Evolutionary conservation across 2,113 vertebrate genomes (phyloP).

Genomic region (Gobio gobio): DNA sequence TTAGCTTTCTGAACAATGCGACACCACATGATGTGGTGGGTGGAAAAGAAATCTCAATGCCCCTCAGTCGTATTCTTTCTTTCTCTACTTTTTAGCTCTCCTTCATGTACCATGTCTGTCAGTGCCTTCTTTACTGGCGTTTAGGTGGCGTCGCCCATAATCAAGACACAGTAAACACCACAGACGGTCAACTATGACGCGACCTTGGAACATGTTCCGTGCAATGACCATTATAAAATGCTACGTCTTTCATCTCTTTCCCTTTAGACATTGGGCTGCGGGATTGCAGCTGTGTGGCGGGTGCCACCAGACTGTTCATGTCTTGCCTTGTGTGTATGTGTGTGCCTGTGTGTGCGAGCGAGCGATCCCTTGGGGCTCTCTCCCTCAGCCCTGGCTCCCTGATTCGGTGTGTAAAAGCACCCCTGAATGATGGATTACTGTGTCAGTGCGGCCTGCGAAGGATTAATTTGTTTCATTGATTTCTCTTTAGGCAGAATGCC

Average conservation of each 20-base stretch:
- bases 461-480: slow-evolving; percentile 99
- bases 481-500: slow-evolving; percentile 99
- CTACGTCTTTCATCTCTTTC: slow-evolving; percentile 39
- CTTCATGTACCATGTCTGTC: slow-evolving; percentile 6
- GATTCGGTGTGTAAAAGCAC: slow-evolving; percentile 98
- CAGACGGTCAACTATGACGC: background rate
- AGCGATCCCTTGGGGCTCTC: slow-evolving; percentile 60
- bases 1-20: slow-evolving; percentile 57
- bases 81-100: slow-evolving; percentile 1
- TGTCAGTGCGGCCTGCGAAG: slow-evolving; percentile 98
- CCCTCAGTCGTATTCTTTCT: background rate
- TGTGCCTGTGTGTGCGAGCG: slow-evolving; percentile 23
- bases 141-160: background rate
- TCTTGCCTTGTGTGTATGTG: slow-evolving; percentile 46
- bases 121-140: background rate
- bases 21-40: slow-evolving; percentile 48
- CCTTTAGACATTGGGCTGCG: slow-evolving; percentile 43
- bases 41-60: slow-evolving; percentile 44
- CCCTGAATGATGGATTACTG: slow-evolving; percentile 99
- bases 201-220: slow-evolving; percentile 39
- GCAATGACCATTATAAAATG: slow-evolving; percentile 48
- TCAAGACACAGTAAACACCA: slow-evolving; percentile 16
- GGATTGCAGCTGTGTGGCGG: slow-evolving; percentile 55
- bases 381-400: slow-evolving; percentile 84
- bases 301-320: slow-evolving; percentile 43